Conservation (phyloP, 1,140 invertebrate genomes). For the Danaus plexippus region DNA sequence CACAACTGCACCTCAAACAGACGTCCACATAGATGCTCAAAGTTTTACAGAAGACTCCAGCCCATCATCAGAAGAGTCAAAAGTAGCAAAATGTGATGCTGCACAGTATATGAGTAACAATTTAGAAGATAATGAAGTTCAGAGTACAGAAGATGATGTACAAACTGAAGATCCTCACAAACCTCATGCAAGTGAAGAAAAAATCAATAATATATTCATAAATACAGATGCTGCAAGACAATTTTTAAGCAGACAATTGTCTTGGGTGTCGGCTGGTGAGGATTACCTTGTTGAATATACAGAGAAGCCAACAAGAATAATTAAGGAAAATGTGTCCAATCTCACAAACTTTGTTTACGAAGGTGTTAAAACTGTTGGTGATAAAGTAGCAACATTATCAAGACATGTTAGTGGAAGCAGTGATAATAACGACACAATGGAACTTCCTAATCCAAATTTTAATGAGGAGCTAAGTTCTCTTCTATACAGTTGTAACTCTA, state of each 20-base stretch:
- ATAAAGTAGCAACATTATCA: conserved; percentile 80
- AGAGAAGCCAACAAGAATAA: conserved; percentile 77
- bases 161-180: conserved; percentile 34
- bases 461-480: conserved; percentile 70
- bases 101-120: conserved; percentile 33
- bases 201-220: conserved; percentile 79
- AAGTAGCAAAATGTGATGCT: conserved; percentile 51
- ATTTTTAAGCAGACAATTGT: conserved; percentile 80
- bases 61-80: conserved; percentile 69
- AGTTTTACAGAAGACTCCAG: conserved; percentile 73
- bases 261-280: conserved; percentile 79
- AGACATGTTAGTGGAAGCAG: conserved; percentile 82
- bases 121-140: conserved; percentile 31
- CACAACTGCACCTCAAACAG: conserved; percentile 65
- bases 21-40: conserved; percentile 63
- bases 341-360: conserved; percentile 82
- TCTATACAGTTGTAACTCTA: conserved; percentile 62
- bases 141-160: conserved; percentile 42
- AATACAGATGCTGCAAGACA: conserved; percentile 81
- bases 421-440: conserved; percentile 75
- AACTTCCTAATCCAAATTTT: conserved; percentile 66
- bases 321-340: conserved; percentile 82
- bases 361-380: conserved; percentile 81
- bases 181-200: conserved; percentile 65
- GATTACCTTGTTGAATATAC: conserved; percentile 77